Evolutionary conservation across 2,113 vertebrate species (phyloP).

Genomic region (Ctenodactylus gundi): DNA sequence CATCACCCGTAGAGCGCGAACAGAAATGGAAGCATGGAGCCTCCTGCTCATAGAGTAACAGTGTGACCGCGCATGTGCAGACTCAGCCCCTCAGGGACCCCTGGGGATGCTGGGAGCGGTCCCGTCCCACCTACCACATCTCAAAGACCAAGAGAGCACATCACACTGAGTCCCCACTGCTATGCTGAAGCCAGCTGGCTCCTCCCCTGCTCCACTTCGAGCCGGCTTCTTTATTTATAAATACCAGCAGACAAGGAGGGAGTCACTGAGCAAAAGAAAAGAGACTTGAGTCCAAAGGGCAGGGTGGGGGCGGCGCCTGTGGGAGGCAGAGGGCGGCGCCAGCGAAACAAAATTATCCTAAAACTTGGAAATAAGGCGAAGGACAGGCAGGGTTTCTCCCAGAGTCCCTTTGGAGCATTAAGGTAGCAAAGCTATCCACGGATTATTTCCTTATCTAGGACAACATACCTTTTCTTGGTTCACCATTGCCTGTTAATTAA

Average conservation of each 20-base stretch:
- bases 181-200: not conserved
- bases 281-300: not conserved
- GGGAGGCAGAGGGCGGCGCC: not conserved
- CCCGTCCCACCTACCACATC: not conserved
- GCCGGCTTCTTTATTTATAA: not conserved
- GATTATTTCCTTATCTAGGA: not conserved
- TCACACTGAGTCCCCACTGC: fast-evolving
- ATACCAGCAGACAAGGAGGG: not conserved
- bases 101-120: not conserved
- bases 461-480: not conserved
- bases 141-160: not conserved
- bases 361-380: not conserved
- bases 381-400: not conserved
- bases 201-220: not conserved
- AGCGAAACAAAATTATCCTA: not conserved
- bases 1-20: fast-evolving
- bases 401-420: not conserved
- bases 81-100: not conserved
- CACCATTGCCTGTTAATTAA: conserved; percentile 20
- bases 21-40: not conserved
- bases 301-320: fast-evolving
- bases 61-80: fast-evolving
- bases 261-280: not conserved
- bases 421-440: not conserved
- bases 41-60: not conserved